Conservation (phyloP, 2,888 invertebrate species). For the Archaeoteleia sp. region DNA sequence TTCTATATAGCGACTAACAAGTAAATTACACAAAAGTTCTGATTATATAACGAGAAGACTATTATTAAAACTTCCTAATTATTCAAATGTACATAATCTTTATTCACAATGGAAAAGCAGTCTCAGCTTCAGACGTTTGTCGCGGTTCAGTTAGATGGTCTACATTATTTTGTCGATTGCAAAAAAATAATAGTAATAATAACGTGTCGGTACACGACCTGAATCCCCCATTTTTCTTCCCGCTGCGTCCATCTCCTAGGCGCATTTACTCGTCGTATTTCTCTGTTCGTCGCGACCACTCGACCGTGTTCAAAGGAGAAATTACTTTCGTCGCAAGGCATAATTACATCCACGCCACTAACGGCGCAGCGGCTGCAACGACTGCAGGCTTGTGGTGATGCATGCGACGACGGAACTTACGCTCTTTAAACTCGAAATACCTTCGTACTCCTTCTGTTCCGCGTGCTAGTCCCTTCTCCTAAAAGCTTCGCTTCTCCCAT, state of each 20-base stretch:
- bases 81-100: neutral
- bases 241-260: slow-evolving; percentile 11
- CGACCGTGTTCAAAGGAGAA: slow-evolving; percentile 28
- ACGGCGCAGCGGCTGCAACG: slow-evolving; percentile 10
- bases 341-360: slow-evolving; percentile 39
- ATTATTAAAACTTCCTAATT: neutral
- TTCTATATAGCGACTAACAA: too few species aligned
- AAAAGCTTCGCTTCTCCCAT: slow-evolving; percentile 8
- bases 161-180: slow-evolving; percentile 9
- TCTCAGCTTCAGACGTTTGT: too few species aligned
- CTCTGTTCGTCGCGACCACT: slow-evolving; percentile 13
- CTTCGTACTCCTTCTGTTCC: slow-evolving; percentile 28
- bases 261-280: slow-evolving; percentile 8
- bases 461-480: slow-evolving; percentile 3
- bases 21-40: too few species aligned
- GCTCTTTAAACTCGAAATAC: slow-evolving; percentile 53
- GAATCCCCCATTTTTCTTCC: slow-evolving; percentile 18
- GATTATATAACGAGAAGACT: too few species aligned
- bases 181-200: slow-evolving; percentile 1
- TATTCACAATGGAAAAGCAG: neutral
- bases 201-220: slow-evolving; percentile 1
- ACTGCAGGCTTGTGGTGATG: slow-evolving; percentile 5
- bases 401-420: slow-evolving; percentile 37
- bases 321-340: slow-evolving; percentile 47
- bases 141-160: neutral